Percentiles rank a stretch among this genome's conserved stretches.
Evolutionary conservation across 1,140 invertebrate species (phyloP).

Genomic region (Penaeus indicus): DNA sequence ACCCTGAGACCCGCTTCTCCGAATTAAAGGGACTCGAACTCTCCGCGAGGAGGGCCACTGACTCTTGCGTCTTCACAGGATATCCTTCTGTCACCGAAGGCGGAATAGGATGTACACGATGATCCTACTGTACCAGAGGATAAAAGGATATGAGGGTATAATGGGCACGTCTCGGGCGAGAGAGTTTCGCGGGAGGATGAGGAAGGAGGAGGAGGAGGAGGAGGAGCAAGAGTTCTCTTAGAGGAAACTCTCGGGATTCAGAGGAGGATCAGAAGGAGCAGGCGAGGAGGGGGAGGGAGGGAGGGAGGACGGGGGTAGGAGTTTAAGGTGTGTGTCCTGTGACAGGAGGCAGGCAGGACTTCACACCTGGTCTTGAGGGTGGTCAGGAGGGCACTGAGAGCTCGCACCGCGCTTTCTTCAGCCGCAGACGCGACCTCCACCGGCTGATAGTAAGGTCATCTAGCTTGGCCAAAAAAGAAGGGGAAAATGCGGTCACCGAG

Average conservation of each 20-base stretch:
- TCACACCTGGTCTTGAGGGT: slow-evolving; percentile 23
- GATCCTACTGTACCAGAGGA: slow-evolving; percentile 18
- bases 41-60: slow-evolving; percentile 3
- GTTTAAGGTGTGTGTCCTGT: neutral
- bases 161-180: neutral
- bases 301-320: neutral
- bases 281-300: neutral
- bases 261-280: slow-evolving; percentile 4
- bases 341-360: neutral
- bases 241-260: neutral
- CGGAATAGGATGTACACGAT: slow-evolving; percentile 21
- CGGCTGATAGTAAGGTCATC: no score
- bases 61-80: neutral
- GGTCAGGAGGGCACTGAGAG: slow-evolving; percentile 28
- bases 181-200: neutral
- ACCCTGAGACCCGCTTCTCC: no score
- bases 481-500: no score
- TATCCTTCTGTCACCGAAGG: slow-evolving; percentile 26
- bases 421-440: no score
- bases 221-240: neutral
- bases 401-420: neutral
- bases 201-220: neutral
- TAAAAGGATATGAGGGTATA: neutral
- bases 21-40: no score
- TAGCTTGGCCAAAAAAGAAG: no score